Evolutionary conservation across 2,888 invertebrate species (phyloP).

Genomic region (Agrochola litura): DNA sequence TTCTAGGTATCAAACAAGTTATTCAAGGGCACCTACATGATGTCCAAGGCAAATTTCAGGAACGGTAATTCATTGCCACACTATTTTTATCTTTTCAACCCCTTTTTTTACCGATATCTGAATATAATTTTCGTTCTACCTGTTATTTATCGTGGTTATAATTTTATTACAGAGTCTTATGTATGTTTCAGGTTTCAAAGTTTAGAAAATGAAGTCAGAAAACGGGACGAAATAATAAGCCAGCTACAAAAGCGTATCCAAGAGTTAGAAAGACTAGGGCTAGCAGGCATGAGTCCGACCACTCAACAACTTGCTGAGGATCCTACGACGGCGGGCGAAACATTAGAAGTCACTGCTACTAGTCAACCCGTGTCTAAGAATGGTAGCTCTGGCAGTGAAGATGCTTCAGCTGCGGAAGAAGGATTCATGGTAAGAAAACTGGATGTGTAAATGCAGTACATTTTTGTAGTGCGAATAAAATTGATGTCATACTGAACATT

Average conservation of each 20-base stretch:
- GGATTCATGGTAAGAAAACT: slow-evolving; percentile 85
- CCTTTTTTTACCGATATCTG: background rate
- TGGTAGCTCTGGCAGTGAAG: slow-evolving; percentile 87
- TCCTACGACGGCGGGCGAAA: slow-evolving; percentile 36
- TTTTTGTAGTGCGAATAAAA: slow-evolving; percentile 1
- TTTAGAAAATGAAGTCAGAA: slow-evolving; percentile 95
- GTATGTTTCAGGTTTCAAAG: slow-evolving; percentile 91
- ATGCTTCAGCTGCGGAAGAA: slow-evolving; percentile 84
- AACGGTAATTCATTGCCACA: slow-evolving; percentile 79
- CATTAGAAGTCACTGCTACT: slow-evolving; percentile 54
- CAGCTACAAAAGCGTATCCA: slow-evolving; percentile 94
- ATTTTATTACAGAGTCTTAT: background rate
- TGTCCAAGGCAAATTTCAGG: slow-evolving; percentile 93
- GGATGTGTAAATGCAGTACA: background rate
- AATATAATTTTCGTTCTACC: background rate
- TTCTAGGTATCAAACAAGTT: slow-evolving; percentile 95
- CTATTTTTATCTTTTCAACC: background rate
- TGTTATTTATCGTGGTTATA: background rate
- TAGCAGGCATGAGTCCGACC: slow-evolving; percentile 68
- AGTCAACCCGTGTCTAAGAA: slow-evolving; percentile 74
- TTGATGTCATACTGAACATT: background rate
- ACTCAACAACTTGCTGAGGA: slow-evolving; percentile 62
- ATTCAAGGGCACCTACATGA: slow-evolving; percentile 94
- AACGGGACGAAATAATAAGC: slow-evolving; percentile 95
- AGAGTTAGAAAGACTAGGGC: slow-evolving; percentile 91